These are phyloP conservation scores for Melanostigma gelatinosum DNA, from an alignment of 2,113 vertebrate genomes.

Conservation along the genomic window DNA sequence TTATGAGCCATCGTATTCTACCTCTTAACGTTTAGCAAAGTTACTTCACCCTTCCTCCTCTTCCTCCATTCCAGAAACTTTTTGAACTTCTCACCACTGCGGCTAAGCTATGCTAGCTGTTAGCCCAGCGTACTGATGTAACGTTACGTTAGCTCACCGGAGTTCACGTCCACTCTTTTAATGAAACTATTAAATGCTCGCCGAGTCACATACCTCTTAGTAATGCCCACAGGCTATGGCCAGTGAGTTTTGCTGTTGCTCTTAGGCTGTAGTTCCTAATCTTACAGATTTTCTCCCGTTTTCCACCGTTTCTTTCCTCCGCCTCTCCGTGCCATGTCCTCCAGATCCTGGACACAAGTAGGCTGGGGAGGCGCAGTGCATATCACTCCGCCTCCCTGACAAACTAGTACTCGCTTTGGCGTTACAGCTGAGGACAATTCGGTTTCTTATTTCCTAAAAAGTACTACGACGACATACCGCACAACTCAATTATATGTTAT, in stretches of 20 bases:
- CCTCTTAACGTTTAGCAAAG: not conserved
- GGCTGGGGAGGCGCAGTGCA: conserved; percentile 71
- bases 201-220: conserved; percentile 65
- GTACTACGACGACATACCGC: rapidly evolving
- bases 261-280: conserved; percentile 27
- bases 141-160: conserved; percentile 13
- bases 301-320: conserved; percentile 46
- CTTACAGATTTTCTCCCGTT: conserved; percentile 26
- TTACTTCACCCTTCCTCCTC: conserved; percentile 20
- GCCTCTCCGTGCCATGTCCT: conserved; percentile 71
- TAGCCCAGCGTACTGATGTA: conserved; percentile 62
- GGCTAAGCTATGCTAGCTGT: conserved; percentile 57
- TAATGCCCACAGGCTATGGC: not conserved
- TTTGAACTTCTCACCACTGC: conserved; percentile 64
- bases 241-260: conserved; percentile 17
- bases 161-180: conserved; percentile 21
- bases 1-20: not conserved
- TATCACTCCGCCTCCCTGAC: conserved; percentile 81
- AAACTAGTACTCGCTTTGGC: conserved; percentile 53
- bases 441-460: rapidly evolving
- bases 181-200: not conserved
- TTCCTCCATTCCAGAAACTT: conserved; percentile 73
- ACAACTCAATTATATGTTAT: rapidly evolving
- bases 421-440: not conserved
- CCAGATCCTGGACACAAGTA: conserved; percentile 77